Evolutionary conservation across 2,113 vertebrate genomes (phyloP).

Genomic region (Nycticebus coucang): DNA sequence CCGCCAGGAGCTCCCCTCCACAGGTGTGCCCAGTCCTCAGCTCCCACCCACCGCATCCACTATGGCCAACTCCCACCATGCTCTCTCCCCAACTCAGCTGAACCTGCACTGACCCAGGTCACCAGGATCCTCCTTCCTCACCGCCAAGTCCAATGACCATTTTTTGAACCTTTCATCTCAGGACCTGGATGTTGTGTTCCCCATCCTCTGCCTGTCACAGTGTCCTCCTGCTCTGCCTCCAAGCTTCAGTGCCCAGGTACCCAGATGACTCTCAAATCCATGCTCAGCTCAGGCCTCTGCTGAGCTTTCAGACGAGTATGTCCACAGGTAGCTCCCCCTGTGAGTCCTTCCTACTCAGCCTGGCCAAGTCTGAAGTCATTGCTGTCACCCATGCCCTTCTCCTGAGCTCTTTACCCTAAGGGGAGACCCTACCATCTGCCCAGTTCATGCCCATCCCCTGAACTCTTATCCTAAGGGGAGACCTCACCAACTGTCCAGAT

Average conservation of each 20-base stretch:
- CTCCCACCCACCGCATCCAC: accelerated
- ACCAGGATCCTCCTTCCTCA: neutral
- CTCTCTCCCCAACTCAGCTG: too few relatives aligned
- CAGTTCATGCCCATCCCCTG: neutral
- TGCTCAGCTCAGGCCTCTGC: neutral
- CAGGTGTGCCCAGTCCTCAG: neutral
- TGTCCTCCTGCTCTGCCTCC: neutral
- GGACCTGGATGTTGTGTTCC: neutral
- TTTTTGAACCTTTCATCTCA: neutral
- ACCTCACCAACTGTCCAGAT: neutral
- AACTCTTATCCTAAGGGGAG: neutral
- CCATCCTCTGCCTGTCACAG: neutral
- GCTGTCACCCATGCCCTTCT: neutral
- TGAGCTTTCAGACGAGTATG: neutral
- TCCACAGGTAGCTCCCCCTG: neutral
- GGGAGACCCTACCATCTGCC: neutral
- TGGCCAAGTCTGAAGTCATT: neutral
- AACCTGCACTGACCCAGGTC: too few relatives aligned
- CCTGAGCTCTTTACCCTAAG: neutral
- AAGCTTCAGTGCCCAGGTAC: neutral
- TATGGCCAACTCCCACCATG: neutral
- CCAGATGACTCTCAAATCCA: neutral
- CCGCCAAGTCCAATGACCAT: neutral
- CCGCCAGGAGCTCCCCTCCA: neutral
- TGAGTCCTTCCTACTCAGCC: neutral